Evolutionary conservation across 1,140 invertebrate genomes (phyloP).

Genomic region (Lethrus apterus): DNA sequence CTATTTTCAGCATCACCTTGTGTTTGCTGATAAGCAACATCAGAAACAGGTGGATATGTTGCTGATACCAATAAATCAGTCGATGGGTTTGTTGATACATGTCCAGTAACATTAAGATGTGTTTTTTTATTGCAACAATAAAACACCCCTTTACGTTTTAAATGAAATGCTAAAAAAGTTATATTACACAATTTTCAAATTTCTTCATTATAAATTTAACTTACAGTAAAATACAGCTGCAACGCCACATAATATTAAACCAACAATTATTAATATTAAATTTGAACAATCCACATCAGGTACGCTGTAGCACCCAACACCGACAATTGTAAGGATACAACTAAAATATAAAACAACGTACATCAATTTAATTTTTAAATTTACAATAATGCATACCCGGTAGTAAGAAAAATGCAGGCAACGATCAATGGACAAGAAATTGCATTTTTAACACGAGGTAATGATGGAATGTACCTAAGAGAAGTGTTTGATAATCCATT

Average conservation of each 20-base stretch:
- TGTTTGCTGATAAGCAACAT: slow-evolving; percentile 53
- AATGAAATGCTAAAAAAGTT: slow-evolving; percentile 6
- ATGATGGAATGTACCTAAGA: slow-evolving; percentile 7
- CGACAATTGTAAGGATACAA: not conserved
- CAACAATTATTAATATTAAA: not conserved
- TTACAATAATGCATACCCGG: slow-evolving; percentile 1
- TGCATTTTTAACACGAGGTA: slow-evolving; percentile 8
- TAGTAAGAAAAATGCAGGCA: slow-evolving; percentile 1
- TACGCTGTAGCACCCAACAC: no score
- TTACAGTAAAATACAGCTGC: not conserved
- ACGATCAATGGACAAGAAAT: slow-evolving; percentile 1
- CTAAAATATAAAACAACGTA: not conserved
- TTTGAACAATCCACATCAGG: not conserved
- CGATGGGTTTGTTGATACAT: slow-evolving; percentile 52
- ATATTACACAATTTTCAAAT: not conserved
- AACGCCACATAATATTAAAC: not conserved
- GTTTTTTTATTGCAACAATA: slow-evolving; percentile 12
- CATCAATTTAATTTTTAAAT: not conserved
- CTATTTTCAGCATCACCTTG: slow-evolving; percentile 55
- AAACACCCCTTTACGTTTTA: slow-evolving; percentile 3
- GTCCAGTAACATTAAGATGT: slow-evolving; percentile 20
- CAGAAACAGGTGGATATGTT: slow-evolving; percentile 60
- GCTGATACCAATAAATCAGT: slow-evolving; percentile 62
- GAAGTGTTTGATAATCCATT: slow-evolving; percentile 4
- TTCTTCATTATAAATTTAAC: not conserved